These are phyloP conservation scores for Epinephelus cyanopodus DNA, from an alignment of 2,113 vertebrate species.

Conservation along the genomic window DNA sequence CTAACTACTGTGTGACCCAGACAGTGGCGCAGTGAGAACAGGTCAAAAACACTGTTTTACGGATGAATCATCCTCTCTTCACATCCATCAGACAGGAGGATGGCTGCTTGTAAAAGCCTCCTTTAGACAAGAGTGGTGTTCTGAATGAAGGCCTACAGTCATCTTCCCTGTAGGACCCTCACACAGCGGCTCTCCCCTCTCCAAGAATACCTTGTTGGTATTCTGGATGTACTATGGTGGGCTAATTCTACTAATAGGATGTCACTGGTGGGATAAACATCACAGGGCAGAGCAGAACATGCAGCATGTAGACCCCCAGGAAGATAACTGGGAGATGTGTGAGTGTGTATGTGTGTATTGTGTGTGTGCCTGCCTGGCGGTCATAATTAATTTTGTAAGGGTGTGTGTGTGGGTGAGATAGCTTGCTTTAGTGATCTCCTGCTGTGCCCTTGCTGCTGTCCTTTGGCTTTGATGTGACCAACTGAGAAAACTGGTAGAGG, in stretches of 20 bases:
- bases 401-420: conserved; percentile 56
- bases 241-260: conserved; percentile 72
- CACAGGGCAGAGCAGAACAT: conserved; percentile 69
- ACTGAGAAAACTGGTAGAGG: conserved; percentile 24
- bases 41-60: conserved; percentile 66
- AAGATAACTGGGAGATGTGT: conserved; percentile 55
- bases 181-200: neutral
- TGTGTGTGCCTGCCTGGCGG: conserved; percentile 44
- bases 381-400: conserved; percentile 72
- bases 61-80: conserved; percentile 65
- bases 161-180: conserved; percentile 43
- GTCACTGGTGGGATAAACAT: conserved; percentile 77
- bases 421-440: conserved; percentile 55
- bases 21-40: conserved; percentile 50
- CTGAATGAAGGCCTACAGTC: conserved; percentile 44
- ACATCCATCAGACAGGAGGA: conserved; percentile 56
- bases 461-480: conserved; percentile 73
- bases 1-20: conserved; percentile 57
- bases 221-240: conserved; percentile 45
- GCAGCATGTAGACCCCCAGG: conserved; percentile 66
- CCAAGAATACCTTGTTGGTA: conserved; percentile 48
- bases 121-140: conserved; percentile 34
- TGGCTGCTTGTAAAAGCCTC: conserved; percentile 54
- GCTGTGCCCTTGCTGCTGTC: conserved; percentile 73
- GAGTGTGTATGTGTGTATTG: conserved; percentile 32